Percentiles rank a stretch among this genome's conserved stretches.
phyloP scores from a whole-genome alignment of 1,140 invertebrate species.

The Papilio machaon region DNA sequence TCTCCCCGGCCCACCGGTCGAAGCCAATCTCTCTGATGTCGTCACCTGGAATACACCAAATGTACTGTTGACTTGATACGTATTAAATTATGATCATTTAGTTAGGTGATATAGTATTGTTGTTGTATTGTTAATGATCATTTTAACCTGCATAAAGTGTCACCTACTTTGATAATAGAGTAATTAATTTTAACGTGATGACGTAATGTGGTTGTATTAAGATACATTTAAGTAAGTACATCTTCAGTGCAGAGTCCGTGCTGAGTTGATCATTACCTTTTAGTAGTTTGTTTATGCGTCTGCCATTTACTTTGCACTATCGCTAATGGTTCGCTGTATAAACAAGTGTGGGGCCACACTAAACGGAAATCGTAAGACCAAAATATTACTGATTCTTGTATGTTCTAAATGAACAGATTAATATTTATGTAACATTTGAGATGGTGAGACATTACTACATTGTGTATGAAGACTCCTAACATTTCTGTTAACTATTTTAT shows the following conservation, averaged over 20 bases:
- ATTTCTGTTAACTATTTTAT: not conserved
- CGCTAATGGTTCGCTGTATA: constrained; percentile 12
- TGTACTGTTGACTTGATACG: not conserved
- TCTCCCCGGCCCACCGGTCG: constrained; percentile 53
- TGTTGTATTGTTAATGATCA: not conserved
- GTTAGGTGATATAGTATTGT: not conserved
- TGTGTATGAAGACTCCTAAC: not conserved
- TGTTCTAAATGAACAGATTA: not conserved
- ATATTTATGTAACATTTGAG: not conserved
- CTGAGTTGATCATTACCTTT: not conserved
- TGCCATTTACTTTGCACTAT: constrained; percentile 20
- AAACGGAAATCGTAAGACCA: not conserved
- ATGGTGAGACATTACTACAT: not conserved
- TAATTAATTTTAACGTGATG: not conserved
- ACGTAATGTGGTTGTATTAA: not conserved
- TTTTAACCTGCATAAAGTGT: not conserved
- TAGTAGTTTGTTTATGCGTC: not conserved
- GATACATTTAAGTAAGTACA: not conserved
- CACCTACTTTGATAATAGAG: not conserved
- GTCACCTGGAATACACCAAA: constrained; percentile 53
- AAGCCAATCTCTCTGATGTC: constrained; percentile 60
- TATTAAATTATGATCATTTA: not conserved
- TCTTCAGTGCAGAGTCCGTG: not conserved
- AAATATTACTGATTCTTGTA: not conserved
- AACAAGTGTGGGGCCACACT: not conserved